Evolutionary conservation across 2,888 invertebrate genomes (phyloP).

Genomic region (Rhingia rostrata): DNA sequence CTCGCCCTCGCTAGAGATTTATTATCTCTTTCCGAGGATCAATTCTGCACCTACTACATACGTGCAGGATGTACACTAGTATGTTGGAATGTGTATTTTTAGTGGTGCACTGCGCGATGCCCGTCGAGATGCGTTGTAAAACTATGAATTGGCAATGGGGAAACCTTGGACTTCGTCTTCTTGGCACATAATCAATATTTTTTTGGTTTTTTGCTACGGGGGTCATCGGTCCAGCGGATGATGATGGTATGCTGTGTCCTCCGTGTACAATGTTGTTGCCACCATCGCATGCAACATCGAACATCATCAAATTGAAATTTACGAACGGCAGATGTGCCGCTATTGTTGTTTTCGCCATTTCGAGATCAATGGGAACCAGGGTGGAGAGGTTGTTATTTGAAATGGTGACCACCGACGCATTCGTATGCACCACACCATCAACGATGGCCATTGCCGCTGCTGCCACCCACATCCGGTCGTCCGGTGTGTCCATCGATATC

Average conservation of each 20-base stretch:
- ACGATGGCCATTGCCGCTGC: conserved; percentile 6
- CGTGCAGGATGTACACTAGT: conserved; percentile 7
- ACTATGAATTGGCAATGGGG: conserved; percentile 33
- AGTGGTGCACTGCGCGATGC: neutral
- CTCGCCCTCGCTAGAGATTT: conserved; percentile 53
- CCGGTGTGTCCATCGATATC: conserved; percentile 69
- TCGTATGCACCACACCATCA: conserved; percentile 43
- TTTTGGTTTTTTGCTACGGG: neutral
- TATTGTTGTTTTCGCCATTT: conserved; percentile 63
- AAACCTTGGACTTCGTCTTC: conserved; percentile 51
- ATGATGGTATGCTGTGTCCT: conserved; percentile 1
- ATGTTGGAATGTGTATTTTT: conserved; percentile 9
- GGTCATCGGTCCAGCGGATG: neutral
- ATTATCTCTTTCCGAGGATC: conserved; percentile 65
- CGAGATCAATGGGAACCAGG: conserved; percentile 12
- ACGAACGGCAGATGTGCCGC: conserved; percentile 64
- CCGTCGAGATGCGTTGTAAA: conserved; percentile 1
- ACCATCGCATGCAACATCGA: conserved; percentile 69
- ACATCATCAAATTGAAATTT: conserved; percentile 74
- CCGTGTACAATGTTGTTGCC: conserved; percentile 59
- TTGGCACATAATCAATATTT: conserved; percentile 8
- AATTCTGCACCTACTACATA: conserved; percentile 22
- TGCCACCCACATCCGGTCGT: conserved; percentile 48
- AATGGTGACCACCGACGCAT: conserved; percentile 39
- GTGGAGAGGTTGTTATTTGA: neutral